Base-by-base conservation (phyloP, 2,113 vertebrate genomes). In the Peromyscus leucopus region DNA sequence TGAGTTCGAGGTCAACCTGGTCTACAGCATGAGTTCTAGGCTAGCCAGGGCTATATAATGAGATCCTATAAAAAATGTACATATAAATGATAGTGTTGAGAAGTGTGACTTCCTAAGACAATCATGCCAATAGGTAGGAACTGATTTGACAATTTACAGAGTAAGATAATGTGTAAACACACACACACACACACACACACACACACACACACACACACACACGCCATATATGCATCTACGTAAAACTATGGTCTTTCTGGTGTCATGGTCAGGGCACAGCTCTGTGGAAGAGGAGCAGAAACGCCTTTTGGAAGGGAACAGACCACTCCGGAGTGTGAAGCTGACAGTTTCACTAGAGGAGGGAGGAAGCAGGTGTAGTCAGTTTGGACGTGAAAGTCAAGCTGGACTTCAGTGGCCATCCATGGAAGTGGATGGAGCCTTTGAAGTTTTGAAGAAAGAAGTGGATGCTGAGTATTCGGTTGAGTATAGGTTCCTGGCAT, bases 371-470 rank as follows among this genome's bases (percentile, higher is more conserved):
- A 3, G 1, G 31, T 0, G 0, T 15, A 39, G 61, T 87, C 11
- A 3, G 12, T 55, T 36, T 75, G 91, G 63, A 63, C 7, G 0
- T 6, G 57, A 75, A 65, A 36, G 3, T 2, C 51, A 31, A 26
- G 36, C 5, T 28, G 2, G 12, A 11, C 76, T 24, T 2, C 2
- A 42, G 61, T 74, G 33, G 28, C 4, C n/a, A 36, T 46, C 19
- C 0, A 0, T 17, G 75, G 5, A 4, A 42, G 0, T 13, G 8
- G 24, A 8, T 26, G 59, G 59, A 78, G 16, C 26, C 26, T 13
- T 4, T 33, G 36, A 82, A 46, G 76, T 22, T 83, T 16, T 63
- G 26, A 93, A 84, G 87, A 51, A 71, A 65, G 69, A 63, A 31
- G 9, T 2, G 16, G 21, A 36, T 75, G 39, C 4, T 15, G 36